These are phyloP conservation scores for Drosophila vallismaia DNA, from an alignment of 2,888 invertebrate genomes.

Conservation along the genomic window DNA sequence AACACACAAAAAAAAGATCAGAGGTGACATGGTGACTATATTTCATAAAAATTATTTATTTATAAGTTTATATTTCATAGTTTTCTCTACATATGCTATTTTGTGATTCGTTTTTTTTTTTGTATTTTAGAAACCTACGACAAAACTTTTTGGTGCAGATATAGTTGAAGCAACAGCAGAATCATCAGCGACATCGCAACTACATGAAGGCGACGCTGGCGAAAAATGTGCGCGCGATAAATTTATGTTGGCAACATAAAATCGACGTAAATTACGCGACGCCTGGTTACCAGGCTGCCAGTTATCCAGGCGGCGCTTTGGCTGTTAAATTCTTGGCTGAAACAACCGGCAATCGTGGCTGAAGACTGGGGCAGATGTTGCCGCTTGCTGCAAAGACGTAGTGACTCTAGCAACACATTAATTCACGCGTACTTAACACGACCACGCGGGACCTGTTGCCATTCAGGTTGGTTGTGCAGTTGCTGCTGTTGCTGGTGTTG, in stretches of 20 bases:
- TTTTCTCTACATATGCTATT: no score
- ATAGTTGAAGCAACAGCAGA: slow-evolving; percentile 34
- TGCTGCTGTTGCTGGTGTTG: neutral
- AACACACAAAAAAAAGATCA: slow-evolving; percentile 13
- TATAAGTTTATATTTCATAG: no score
- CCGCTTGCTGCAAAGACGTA: slow-evolving; percentile 67
- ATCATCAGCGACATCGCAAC: slow-evolving; percentile 56
- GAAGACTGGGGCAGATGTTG: slow-evolving; percentile 34
- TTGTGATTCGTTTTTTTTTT: no score
- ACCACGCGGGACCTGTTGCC: slow-evolving; percentile 38
- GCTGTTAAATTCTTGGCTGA: slow-evolving; percentile 73
- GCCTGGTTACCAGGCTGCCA: slow-evolving; percentile 53
- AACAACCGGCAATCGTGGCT: slow-evolving; percentile 36
- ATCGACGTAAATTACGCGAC: slow-evolving; percentile 78
- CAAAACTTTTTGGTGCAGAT: neutral
- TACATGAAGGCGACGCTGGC: slow-evolving; percentile 61
- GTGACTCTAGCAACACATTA: slow-evolving; percentile 74
- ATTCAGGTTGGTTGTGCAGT: slow-evolving; percentile 19
- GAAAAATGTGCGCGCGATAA: slow-evolving; percentile 76
- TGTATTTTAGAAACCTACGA: no score
- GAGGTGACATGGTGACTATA: no score
- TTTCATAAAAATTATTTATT: no score
- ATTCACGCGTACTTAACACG: slow-evolving; percentile 79
- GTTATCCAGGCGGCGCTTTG: slow-evolving; percentile 70
- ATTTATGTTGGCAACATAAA: slow-evolving; percentile 78